phyloP scores from a whole-genome alignment of 1,140 invertebrate genomes.

The Dinoponera quadriceps region DNA sequence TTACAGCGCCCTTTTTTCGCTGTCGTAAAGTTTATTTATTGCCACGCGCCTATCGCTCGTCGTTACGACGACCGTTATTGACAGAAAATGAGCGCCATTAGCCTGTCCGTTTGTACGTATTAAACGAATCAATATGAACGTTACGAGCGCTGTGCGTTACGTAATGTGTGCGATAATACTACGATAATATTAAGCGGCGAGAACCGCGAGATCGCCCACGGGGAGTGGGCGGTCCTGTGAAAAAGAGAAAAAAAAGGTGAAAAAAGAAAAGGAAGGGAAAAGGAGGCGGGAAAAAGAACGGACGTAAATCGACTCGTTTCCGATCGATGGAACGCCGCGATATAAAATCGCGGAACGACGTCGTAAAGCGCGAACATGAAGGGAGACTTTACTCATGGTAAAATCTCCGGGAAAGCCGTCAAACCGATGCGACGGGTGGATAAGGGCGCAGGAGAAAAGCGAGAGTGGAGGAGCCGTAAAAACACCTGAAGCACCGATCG shows the following conservation, averaged over 20 bases:
- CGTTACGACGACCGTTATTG: conserved; percentile 19
- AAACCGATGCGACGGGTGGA: conserved; percentile 22
- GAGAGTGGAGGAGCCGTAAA: conserved; percentile 54
- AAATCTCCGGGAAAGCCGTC: conserved; percentile 61
- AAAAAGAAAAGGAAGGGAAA: no score
- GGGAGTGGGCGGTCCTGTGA: neutral
- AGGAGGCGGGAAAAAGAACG: no score
- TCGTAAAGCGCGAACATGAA: conserved; percentile 58
- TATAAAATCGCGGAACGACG: conserved; percentile 66
- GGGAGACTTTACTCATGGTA: conserved; percentile 52
- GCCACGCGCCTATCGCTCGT: conserved; percentile 1
- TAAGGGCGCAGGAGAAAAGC: conserved; percentile 41
- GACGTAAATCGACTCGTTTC: conserved; percentile 43
- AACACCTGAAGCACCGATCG: conserved; percentile 57
- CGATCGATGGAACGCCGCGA: conserved; percentile 50
- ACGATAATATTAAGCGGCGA: conserved; percentile 25
- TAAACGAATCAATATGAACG: conserved; percentile 30
- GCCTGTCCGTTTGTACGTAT: conserved; percentile 19
- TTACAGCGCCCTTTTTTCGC: conserved; percentile 24
- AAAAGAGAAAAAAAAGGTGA: neutral
- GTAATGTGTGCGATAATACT: neutral
- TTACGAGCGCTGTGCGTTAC: conserved; percentile 34
- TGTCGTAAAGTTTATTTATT: conserved; percentile 32
- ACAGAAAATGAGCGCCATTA: conserved; percentile 45
- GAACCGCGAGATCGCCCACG: neutral